These are phyloP conservation scores for Fistularia commersonii DNA, from an alignment of 2,797 vertebrate species.

Conservation along the genomic window DNA sequence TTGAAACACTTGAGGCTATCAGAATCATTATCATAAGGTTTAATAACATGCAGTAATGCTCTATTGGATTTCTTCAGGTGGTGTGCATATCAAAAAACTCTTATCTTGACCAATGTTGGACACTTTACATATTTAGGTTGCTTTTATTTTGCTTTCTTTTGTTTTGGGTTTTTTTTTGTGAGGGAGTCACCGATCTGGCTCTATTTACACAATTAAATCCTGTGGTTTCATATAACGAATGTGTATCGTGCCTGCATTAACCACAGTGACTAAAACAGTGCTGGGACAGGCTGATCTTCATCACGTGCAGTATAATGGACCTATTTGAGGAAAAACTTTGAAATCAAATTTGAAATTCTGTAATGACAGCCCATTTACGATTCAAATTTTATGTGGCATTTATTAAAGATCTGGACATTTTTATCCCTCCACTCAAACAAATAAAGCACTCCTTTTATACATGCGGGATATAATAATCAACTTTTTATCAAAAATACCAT, in stretches of 20 bases:
- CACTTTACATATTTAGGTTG: constrained; percentile 21
- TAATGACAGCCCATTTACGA: constrained; percentile 21
- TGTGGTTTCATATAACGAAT: constrained; percentile 58
- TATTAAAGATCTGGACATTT: constrained; percentile 16
- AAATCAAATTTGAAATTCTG: constrained; percentile 16
- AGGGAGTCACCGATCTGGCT: constrained; percentile 34
- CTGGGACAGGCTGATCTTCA: constrained; percentile 23
- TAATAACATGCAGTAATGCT: constrained; percentile 18
- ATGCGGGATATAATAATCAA: too few species aligned
- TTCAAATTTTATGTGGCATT: constrained; percentile 25
- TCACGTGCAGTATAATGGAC: constrained; percentile 13
- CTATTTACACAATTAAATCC: constrained; percentile 36
- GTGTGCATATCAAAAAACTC: constrained; percentile 23
- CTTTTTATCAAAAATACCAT: too few species aligned
- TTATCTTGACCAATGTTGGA: constrained; percentile 11
- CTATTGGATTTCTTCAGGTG: constrained; percentile 8
- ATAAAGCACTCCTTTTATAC: too few species aligned
- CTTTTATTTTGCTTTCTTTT: not conserved
- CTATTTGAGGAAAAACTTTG: constrained; percentile 24
- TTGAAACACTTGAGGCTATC: constrained; percentile 2
- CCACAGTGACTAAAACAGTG: constrained; percentile 43
- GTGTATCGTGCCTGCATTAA: constrained; percentile 65
- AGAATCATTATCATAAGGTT: too few species aligned
- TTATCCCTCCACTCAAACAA: not conserved
- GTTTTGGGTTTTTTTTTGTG: not conserved